Percentiles rank a stretch among this genome's conserved stretches.
These are phyloP conservation scores for Drosophila greeni DNA, from an alignment of 2,888 invertebrate species.

Conservation along the genomic window DNA sequence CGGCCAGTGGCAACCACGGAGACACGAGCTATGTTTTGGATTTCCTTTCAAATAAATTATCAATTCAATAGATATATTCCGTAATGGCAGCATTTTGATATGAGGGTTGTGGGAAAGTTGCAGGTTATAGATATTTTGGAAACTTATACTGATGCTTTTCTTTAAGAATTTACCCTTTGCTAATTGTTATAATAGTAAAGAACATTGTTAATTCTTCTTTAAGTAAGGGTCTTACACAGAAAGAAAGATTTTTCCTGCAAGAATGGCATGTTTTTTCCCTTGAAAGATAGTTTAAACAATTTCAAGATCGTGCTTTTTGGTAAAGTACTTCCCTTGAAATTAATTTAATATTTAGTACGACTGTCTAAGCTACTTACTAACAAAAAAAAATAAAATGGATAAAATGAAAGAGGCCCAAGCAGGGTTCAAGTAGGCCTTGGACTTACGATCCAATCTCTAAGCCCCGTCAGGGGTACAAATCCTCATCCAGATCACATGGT, in stretches of 20 bases:
- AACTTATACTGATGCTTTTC: neutral
- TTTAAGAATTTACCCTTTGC: too few species aligned
- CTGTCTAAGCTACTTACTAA: neutral
- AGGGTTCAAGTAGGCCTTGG: neutral
- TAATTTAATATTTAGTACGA: neutral
- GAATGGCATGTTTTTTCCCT: neutral
- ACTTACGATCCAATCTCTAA: neutral
- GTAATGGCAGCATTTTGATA: neutral
- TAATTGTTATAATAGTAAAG: too few species aligned
- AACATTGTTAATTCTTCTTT: too few species aligned
- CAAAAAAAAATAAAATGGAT: neutral
- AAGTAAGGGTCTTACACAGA: neutral
- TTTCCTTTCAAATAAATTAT: too few species aligned
- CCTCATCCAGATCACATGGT: neutral
- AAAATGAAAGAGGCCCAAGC: too few species aligned
- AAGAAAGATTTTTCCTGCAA: neutral
- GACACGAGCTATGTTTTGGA: neutral
- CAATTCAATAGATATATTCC: neutral
- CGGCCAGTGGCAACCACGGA: neutral
- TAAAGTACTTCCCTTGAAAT: neutral
- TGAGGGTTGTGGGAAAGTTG: neutral
- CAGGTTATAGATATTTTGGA: neutral
- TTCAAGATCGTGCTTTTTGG: neutral
- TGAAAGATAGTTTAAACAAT: neutral
- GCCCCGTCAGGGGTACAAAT: neutral